Conservation (phyloP, 2,888 invertebrate genomes). For the Rosalia funebris region DNA sequence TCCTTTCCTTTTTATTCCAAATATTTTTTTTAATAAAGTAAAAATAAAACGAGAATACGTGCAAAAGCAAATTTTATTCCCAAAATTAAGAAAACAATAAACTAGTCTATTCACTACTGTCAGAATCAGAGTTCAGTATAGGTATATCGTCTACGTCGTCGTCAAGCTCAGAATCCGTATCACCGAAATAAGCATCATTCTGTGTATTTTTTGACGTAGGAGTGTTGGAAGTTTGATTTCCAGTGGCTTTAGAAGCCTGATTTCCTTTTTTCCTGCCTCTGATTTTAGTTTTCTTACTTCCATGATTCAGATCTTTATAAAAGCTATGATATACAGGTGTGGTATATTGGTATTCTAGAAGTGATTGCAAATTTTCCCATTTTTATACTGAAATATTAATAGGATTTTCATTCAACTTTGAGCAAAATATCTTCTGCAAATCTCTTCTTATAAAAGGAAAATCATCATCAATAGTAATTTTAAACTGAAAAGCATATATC, state of each 20-base stretch:
- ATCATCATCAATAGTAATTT: not conserved
- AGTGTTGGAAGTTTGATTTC: not conserved
- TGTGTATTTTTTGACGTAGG: not conserved
- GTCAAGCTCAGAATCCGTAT: not conserved
- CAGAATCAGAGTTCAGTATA: not conserved
- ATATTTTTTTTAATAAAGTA: not conserved
- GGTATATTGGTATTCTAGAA: not conserved
- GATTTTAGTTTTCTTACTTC: too few species aligned
- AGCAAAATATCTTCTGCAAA: not conserved
- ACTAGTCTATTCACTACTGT: not conserved
- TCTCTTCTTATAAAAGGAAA: slow-evolving; percentile 1
- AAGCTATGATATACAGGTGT: not conserved
- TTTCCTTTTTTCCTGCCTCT: not conserved
- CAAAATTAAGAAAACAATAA: not conserved
- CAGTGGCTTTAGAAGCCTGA: not conserved
- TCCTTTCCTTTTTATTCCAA: not conserved
- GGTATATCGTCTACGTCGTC: not conserved
- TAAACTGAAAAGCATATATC: slow-evolving; percentile 4
- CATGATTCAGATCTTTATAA: not conserved
- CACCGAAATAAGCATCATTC: too few species aligned
- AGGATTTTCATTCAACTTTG: slow-evolving; percentile 1
- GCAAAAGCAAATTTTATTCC: not conserved
- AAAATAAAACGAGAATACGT: not conserved
- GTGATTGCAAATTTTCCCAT: not conserved
- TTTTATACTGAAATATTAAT: not conserved